Evolutionary conservation across 1,140 invertebrate genomes (phyloP), one percentile per base, ranked within the genome.

Genomic region (Nasonia giraulti): DNA sequence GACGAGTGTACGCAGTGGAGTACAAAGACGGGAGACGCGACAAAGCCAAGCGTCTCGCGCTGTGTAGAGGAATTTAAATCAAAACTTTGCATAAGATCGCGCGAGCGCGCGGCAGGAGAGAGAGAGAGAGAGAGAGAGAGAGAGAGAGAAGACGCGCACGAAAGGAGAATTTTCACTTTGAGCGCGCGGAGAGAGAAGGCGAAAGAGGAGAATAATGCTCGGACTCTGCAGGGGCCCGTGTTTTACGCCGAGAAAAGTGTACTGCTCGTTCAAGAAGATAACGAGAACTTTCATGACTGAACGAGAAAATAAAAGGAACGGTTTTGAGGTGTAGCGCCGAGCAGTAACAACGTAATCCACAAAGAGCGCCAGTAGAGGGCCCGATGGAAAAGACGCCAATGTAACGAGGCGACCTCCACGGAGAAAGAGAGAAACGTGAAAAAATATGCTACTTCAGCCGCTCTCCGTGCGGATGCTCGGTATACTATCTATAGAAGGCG

Each of bases 251-350:
- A 40, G 68, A 80, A 84, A 73, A 84, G 33, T 80, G 69, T 74
- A 66, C 47, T 66, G 83, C n/a, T 80, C 69, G 50, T 80, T 80
- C 69, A 66, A 80, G 77, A 11, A 80, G 78, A 80, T 84, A 84
- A 84, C 83, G 44, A 84, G 78, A 84, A 80, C 83, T 80, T 84
- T 80, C 71, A 75, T 74, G 47, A 80, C 83, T 80, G 50, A 75
- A 76, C 37, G 27, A 55, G 40, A 80, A 84, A 71, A 84, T 84
- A 80, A 84, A 80, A 84, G 37, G 50, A 80, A 80, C 33, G 27
- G 68, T 31, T n/a, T 84, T 31, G 7, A 84, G 83, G 50, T 37
- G 33, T 80, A 20, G 6, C 47, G 27, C 12, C 33, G 44, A 80
- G 55, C 2, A 69, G 77, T 33, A 78, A 8, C 37, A 33, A 47